Percentiles rank a stretch among this genome's conserved stretches.
Evolutionary conservation across 2,888 invertebrate genomes (phyloP).

Genomic region (Ectemnius lituratus): DNA sequence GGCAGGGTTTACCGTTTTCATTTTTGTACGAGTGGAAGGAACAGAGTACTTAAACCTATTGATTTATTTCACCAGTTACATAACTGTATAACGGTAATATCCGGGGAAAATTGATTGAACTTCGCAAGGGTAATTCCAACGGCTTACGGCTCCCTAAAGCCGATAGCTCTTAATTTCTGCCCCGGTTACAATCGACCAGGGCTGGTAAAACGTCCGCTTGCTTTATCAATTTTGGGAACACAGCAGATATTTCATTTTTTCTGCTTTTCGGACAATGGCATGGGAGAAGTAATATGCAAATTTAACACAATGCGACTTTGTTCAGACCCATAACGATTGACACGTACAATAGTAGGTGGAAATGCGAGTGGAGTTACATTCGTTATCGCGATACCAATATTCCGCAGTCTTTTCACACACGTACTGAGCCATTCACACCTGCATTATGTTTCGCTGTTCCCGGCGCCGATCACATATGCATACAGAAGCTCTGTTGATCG

Average conservation of each 20-base stretch:
- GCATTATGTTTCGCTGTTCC: slow-evolving; percentile 47
- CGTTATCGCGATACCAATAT: slow-evolving; percentile 51
- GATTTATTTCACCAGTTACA: slow-evolving; percentile 20
- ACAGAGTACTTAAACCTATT: slow-evolving; percentile 16
- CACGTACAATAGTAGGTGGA: slow-evolving; percentile 41
- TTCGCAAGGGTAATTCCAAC: no score
- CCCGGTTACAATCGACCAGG: slow-evolving; percentile 39
- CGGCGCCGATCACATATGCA: slow-evolving; percentile 20
- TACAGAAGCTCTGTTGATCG: slow-evolving; percentile 43
- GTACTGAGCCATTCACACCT: slow-evolving; percentile 43
- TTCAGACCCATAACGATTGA: not conserved
- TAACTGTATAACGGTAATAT: no score
- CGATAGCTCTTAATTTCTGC: slow-evolving; percentile 55
- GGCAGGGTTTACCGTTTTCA: no score
- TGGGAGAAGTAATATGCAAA: not conserved
- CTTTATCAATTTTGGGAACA: not conserved
- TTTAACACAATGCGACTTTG: not conserved
- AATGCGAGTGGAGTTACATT: slow-evolving; percentile 23
- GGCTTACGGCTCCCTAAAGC: slow-evolving; percentile 36
- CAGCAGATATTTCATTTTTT: not conserved
- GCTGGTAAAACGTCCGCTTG: not conserved
- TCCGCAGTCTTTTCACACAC: slow-evolving; percentile 46
- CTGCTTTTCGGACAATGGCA: not conserved
- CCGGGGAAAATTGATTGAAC: no score
- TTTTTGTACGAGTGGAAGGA: no score